phyloP scores from a whole-genome alignment of 35 echinoderm and acorn worm genomes.

The Stichopus chloronotus region DNA sequence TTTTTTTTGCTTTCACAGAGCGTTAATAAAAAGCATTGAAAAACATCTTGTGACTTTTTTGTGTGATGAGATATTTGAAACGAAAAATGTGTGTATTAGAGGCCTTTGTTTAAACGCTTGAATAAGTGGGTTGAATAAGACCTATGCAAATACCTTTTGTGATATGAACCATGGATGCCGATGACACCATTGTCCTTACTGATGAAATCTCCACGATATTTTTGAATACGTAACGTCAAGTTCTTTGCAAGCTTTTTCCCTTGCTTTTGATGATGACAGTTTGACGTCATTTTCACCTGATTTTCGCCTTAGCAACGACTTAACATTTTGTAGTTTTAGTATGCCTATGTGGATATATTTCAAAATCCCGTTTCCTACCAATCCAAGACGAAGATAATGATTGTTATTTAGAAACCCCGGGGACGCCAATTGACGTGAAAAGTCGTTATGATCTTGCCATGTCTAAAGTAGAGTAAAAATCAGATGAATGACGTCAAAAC shows the following conservation, averaged over 20 bases:
- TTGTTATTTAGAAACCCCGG: neutral
- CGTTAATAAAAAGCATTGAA: neutral
- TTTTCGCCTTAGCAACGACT: neutral
- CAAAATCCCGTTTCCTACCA: neutral
- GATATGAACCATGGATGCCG: neutral
- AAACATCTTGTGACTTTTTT: neutral
- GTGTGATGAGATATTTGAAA: neutral
- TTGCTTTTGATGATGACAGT: neutral
- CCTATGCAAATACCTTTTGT: neutral
- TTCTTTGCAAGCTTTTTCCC: too few relatives aligned
- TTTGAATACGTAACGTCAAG: too few relatives aligned
- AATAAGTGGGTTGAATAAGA: neutral
- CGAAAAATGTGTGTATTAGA: too few relatives aligned
- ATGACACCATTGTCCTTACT: neutral
- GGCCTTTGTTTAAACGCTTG: neutral
- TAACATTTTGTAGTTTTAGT: neutral
- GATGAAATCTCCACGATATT: neutral
- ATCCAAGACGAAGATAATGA: neutral
- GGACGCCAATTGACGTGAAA: neutral
- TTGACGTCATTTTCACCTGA: constrained; percentile 4
- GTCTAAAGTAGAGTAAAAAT: neutral
- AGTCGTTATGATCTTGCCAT: neutral
- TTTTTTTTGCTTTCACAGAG: too few relatives aligned
- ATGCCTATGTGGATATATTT: neutral
- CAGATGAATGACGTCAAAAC: neutral